phyloP scores from a whole-genome alignment of 1,140 invertebrate species.

The Lanistes nyassanus region DNA sequence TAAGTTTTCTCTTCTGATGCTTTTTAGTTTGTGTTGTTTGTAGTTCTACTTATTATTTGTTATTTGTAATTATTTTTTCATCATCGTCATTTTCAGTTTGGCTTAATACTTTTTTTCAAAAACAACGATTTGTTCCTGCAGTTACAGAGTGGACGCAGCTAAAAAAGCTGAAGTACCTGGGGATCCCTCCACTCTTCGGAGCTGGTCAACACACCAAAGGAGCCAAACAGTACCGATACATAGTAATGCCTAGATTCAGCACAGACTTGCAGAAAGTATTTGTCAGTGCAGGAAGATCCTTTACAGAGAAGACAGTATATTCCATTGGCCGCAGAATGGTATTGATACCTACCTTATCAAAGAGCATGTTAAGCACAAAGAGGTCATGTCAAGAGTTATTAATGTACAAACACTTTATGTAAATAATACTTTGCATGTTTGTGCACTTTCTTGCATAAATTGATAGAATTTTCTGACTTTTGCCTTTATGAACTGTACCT shows the following conservation, averaged over 20 bases:
- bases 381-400: too few relatives aligned
- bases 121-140: constrained; percentile 61
- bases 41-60: constrained; percentile 31
- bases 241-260: constrained; percentile 90
- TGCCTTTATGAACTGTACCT: too few relatives aligned
- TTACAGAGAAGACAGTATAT: constrained; percentile 82
- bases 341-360: too few relatives aligned
- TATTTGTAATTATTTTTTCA: background rate
- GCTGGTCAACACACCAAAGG: constrained; percentile 81
- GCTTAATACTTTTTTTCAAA: background rate
- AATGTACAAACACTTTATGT: too few relatives aligned
- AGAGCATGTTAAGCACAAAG: too few relatives aligned
- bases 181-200: constrained; percentile 88
- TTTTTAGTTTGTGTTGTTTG: constrained; percentile 25
- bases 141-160: constrained; percentile 80
- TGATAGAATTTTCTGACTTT: background rate
- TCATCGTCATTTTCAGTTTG: background rate
- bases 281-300: constrained; percentile 74
- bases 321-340: constrained; percentile 81
- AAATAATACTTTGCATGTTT: too few relatives aligned
- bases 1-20: constrained; percentile 68
- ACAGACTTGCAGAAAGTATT: constrained; percentile 88
- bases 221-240: constrained; percentile 83
- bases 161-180: constrained; percentile 78
- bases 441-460: constrained; percentile 33